Base-by-base conservation (phyloP, 1,140 invertebrate genomes). In the Hylyphantes graminicola region DNA sequence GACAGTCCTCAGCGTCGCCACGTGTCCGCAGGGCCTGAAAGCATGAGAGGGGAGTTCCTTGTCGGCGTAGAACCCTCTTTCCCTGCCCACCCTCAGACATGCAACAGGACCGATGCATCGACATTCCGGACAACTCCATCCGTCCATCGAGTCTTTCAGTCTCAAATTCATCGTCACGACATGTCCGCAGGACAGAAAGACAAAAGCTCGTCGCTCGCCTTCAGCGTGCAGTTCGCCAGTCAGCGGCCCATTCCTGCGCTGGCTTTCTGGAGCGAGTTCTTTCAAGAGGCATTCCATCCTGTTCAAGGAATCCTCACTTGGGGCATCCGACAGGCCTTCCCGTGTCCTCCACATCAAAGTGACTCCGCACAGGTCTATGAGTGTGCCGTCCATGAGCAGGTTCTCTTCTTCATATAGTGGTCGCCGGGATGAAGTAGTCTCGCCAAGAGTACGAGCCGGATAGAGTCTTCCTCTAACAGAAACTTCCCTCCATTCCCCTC, bases 351-450 rank as follows among this genome's bases (percentile, higher is more conserved):
- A 99, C 13, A 99, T 91, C 68, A 99, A 90, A 15, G 98, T 99
- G n/a, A 98, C 98, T 59, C 98, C 98, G 91, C 98, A 99, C 77
- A 99, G 92, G 92, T 99, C 98, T 88, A 99, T 99, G 88, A 99
- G 92, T 48, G 98, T 98, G 51, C 98, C 98, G 90, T 99, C 98
- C 90, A 96, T 93, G 48, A 99, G 90, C 72, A 97, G 92, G 90
- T 98, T 98, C 67, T 93, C 94, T 90, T 97, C 96, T 54, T 94
- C 93, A 85, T 94, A 92, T 53, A 77, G 75, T 65, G 13, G 54
- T 59, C 19, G 83, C 84, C 84, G 87, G 86, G 79, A 82, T 50
- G 9, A 12, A 19, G 53, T 10, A 1, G 50, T 87, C 21, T 97
- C 98, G 86, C 97, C 92, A 67, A 96, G 97, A 89, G 98, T 96